These are phyloP conservation scores for Acanthoscelides obtectus DNA, from an alignment of 2,888 invertebrate genomes.

Conservation along the genomic window DNA sequence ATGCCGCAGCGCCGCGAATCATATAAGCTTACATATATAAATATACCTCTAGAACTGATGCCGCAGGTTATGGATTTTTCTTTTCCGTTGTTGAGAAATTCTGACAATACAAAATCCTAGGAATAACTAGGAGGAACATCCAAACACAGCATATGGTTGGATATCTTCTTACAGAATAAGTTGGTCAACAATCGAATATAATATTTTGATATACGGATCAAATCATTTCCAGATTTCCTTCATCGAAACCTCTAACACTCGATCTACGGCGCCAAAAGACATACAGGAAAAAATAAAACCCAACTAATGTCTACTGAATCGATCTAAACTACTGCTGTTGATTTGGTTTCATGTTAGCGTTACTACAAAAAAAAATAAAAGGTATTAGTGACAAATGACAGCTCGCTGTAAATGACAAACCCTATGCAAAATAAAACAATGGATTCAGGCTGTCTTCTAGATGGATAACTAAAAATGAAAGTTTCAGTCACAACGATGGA, in stretches of 20 bases:
- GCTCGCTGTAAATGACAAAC: background rate
- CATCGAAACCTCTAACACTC: background rate
- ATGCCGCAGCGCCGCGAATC: too few species aligned
- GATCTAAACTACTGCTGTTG: background rate
- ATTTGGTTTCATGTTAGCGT: background rate
- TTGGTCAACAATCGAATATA: too few species aligned
- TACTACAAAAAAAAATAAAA: background rate
- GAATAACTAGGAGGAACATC: too few species aligned
- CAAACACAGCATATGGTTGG: too few species aligned
- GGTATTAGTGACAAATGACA: background rate
- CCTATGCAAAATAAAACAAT: background rate
- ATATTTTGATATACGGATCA: background rate
- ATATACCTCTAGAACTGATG: too few species aligned
- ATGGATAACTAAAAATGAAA: background rate
- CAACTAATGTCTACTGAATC: background rate
- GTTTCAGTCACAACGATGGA: slow-evolving; percentile 17
- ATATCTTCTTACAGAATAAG: too few species aligned
- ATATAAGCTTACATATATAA: too few species aligned
- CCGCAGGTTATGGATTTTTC: too few species aligned
- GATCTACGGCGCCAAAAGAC: background rate
- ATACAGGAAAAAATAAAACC: background rate
- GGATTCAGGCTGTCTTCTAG: background rate
- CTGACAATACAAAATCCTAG: too few species aligned
- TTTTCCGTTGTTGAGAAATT: too few species aligned
- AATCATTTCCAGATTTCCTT: background rate